Evolutionary conservation across 1,140 invertebrate genomes (phyloP), one percentile per base, ranked within the genome.

Genomic region (Drosophila cardini): DNA sequence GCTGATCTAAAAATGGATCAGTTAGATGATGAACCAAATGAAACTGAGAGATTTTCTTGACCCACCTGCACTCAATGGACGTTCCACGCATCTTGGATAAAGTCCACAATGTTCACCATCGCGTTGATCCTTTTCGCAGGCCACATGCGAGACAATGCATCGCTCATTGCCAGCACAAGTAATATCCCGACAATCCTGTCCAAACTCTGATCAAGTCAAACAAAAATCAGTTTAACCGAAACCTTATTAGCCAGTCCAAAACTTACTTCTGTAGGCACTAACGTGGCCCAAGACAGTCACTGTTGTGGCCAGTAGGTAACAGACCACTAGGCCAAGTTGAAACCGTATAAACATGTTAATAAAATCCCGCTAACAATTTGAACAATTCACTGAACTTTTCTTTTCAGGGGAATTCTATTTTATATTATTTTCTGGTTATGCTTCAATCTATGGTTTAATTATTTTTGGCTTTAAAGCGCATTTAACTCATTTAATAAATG

Each of bases 1-100:
- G 63, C 82, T 85, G 81, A 85, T 81, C 82, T 85, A 75, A 73
- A 73, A 85, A 85, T 18, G 70, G 78, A 78, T 68, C 81, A 72
- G 69, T 73, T 52, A 70, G 55, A 40, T 40, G 36, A 50, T 40
- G 26, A 32, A 18, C 11, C 9, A 34, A 34, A 46, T 42, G 34
- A 45, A 56, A 16, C 34, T 26, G 6, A 15, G n/a, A 8, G 1
- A 36, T 9, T 30, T 4, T 34, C 13, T 52, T 0, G 2, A 76
- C 80, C 6, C 26, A 83, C 80, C 80, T 70, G 42, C n/a, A 30
- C 13, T 34, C 7, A 13, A 5, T 10, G 38, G n/a, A 30, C 16
- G 38, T 40, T 70, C 42, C 40, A 68, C 34, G 52, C 83, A 86
- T 45, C 61, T 72, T 0, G 83, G 68, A 58, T 76, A 79, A 0